Percentiles rank a stretch among this genome's conserved stretches.
Evolutionary conservation across 2,113 vertebrate genomes (phyloP).

Genomic region (Amblyornis subalaris): DNA sequence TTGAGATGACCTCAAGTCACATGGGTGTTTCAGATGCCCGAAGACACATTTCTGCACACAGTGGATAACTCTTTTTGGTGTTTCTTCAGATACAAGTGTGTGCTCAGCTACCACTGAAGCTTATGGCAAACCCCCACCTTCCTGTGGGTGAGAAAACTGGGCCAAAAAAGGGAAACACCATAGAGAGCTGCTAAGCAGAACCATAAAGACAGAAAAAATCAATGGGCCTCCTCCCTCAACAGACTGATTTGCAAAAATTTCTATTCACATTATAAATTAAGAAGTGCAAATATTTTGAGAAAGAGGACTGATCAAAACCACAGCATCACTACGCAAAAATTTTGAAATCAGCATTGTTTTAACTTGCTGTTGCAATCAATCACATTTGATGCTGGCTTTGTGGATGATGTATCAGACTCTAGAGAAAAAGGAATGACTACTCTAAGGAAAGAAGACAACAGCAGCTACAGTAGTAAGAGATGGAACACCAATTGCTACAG

Average conservation of each 20-base stretch:
- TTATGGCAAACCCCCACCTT: background rate
- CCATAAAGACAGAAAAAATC: background rate
- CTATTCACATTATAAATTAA: background rate
- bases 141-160: background rate
- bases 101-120: background rate
- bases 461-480: background rate
- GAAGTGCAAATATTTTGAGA: background rate
- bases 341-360: background rate
- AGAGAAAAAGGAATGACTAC: background rate
- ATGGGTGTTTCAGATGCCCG: rapidly evolving
- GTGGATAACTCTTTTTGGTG: background rate
- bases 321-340: background rate
- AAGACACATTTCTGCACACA: background rate
- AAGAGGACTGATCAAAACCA: background rate
- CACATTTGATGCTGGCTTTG: background rate
- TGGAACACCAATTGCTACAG: background rate
- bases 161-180: background rate
- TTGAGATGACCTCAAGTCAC: background rate
- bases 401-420: background rate
- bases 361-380: background rate
- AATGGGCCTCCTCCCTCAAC: background rate
- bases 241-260: background rate
- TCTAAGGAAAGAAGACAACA: background rate
- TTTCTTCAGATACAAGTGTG: background rate
- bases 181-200: background rate